Base-by-base conservation (phyloP, 2,888 invertebrate genomes). In the Melanchra persicariae region DNA sequence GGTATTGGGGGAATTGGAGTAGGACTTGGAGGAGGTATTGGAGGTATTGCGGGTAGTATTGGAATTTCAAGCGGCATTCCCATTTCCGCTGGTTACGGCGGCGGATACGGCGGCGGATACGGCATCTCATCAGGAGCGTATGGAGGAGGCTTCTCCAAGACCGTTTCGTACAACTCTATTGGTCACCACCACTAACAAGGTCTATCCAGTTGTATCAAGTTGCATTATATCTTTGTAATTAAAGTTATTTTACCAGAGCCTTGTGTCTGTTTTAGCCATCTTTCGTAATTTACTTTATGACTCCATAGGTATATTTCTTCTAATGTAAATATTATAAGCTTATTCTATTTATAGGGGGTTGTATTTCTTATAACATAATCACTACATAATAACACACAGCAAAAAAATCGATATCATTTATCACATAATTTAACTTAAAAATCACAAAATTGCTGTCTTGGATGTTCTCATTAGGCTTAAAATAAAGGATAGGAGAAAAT, bases 151-250 rank as follows among this genome's bases (percentile, higher is more conserved):
- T 72, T 70, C 54, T 74, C 80, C 26, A 85, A 85, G 30, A 85
- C 85, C 47, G 71, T 85, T 55, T 74, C 84, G 52, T 85, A 83
- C 71, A 85, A 85, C 51, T 68, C 79, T 19, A 67, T 85, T 59
- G 77, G 84, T 59, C 82, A 83, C 61, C 84, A 74, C 51, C 83
- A 74, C 49, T 85, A 79, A 84, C 57, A 72, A 55, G 59, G 60
- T 63, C 43, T 64, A 68, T 55, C 52, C 60, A 69, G 57, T 68
- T 72, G 43, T 74, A 72, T 61, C 30, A 71, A 70, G 57, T 63
- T 74, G 72, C 71, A 79, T 79, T 74, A 73, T 74, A 73, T 83
- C 61, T 81, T 79, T 79, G 52, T 83, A 66, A 84, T 82, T 84
- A 83, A 72, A 83, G 22, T 67, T 77, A 73, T 83, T 83, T 70